Percentiles rank a stretch among this genome's conserved stretches.
These are phyloP conservation scores for Nymphalis io DNA, from an alignment of 1,140 invertebrate species.

Conservation along the genomic window DNA sequence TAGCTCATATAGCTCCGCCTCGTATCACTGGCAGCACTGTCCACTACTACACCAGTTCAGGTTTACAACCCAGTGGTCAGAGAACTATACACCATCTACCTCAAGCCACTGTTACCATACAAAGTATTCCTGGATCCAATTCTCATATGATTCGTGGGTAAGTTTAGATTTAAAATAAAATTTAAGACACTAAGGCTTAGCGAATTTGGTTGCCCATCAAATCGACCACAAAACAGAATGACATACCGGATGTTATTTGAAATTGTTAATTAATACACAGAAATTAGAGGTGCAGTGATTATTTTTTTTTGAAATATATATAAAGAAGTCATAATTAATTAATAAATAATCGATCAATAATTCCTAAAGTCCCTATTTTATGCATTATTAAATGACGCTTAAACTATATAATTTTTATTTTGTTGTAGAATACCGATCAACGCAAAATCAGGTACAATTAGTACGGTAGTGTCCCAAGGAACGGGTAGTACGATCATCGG, in stretches of 20 bases:
- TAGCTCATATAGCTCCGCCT: slow-evolving; percentile 61
- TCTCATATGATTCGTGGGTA: slow-evolving; percentile 71
- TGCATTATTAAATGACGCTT: too few species aligned
- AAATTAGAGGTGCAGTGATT: too few species aligned
- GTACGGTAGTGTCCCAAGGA: slow-evolving; percentile 76
- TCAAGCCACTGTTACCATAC: slow-evolving; percentile 70
- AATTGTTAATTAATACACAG: too few species aligned
- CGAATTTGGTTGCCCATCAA: too few species aligned
- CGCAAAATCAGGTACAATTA: slow-evolving; percentile 70
- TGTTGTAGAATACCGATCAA: slow-evolving; percentile 73
- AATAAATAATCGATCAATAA: too few species aligned
- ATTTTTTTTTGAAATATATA: too few species aligned
- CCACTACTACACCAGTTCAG: slow-evolving; percentile 63
- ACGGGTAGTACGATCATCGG: slow-evolving; percentile 73
- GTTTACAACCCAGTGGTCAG: slow-evolving; percentile 37
- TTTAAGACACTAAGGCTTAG: too few species aligned
- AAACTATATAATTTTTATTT: slow-evolving; percentile 10
- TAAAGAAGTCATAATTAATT: too few species aligned
- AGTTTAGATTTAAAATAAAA: too few species aligned
- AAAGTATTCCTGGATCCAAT: slow-evolving; percentile 63
- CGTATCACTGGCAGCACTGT: slow-evolving; percentile 67
- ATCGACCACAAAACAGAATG: too few species aligned
- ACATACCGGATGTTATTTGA: too few species aligned
- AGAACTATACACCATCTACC: slow-evolving; percentile 59
- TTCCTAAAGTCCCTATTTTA: too few species aligned